Percentiles rank a stretch among this genome's conserved stretches.
Evolutionary conservation across 2,888 invertebrate genomes (phyloP).

Genomic region (Leptopterna dolabrata): DNA sequence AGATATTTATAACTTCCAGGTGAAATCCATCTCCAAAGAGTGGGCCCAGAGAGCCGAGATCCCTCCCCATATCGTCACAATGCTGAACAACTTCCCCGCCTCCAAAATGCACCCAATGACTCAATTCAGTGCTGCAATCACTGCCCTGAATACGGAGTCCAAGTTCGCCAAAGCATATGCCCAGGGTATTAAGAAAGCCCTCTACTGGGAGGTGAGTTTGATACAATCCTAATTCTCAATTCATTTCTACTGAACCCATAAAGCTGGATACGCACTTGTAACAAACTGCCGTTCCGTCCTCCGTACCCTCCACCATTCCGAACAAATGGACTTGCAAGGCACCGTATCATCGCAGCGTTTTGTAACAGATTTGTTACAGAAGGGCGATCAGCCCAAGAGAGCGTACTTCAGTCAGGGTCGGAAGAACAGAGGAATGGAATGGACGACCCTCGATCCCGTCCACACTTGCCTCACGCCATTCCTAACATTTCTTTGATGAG

Average conservation of each 20-base stretch:
- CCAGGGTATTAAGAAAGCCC: conserved; percentile 86
- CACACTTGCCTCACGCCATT: too few relatives aligned
- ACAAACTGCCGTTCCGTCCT: too few relatives aligned
- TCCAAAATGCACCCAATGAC: conserved; percentile 91
- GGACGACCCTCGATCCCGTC: background rate
- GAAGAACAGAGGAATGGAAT: too few relatives aligned
- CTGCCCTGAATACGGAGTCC: conserved; percentile 91
- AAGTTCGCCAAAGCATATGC: conserved; percentile 91
- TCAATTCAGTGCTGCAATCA: conserved; percentile 91
- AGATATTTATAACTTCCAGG: conserved; percentile 67
- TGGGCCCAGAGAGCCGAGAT: conserved; percentile 90
- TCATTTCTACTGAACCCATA: too few relatives aligned
- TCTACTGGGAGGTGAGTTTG: conserved; percentile 85
- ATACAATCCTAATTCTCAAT: background rate
- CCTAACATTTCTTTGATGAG: too few relatives aligned
- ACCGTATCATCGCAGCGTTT: too few relatives aligned
- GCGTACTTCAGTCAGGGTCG: too few relatives aligned
- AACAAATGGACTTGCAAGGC: too few relatives aligned
- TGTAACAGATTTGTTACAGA: too few relatives aligned
- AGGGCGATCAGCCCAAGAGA: too few relatives aligned
- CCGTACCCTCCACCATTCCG: too few relatives aligned
- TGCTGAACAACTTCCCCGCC: conserved; percentile 91
- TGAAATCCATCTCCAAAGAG: conserved; percentile 79
- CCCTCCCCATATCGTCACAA: conserved; percentile 91
- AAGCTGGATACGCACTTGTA: too few relatives aligned